Evolutionary conservation across 2,888 invertebrate genomes (phyloP).

Genomic region (Gnatocerus cornutus): DNA sequence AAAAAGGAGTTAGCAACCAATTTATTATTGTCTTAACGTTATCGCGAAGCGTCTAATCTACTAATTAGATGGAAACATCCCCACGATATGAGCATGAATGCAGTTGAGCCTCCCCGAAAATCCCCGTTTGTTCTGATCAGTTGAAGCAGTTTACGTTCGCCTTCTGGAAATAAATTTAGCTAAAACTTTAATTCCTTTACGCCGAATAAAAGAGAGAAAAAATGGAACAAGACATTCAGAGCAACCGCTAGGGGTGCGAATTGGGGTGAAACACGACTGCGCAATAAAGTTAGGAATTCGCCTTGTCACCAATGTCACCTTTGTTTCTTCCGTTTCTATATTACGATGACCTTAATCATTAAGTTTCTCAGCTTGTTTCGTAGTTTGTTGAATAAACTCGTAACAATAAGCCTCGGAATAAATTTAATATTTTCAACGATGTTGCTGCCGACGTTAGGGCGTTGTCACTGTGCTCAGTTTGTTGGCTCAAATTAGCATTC

Average conservation of each 20-base stretch:
- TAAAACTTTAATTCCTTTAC: constrained; percentile 24
- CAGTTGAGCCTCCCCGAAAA: not conserved
- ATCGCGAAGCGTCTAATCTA: too few relatives aligned
- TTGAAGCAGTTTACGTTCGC: not conserved
- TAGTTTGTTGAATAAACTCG: constrained; percentile 24
- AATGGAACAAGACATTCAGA: constrained; percentile 11
- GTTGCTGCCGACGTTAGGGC: constrained; percentile 4
- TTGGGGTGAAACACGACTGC: constrained; percentile 19
- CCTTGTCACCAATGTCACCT: constrained; percentile 25
- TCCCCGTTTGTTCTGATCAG: not conserved
- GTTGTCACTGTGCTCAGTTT: constrained; percentile 6
- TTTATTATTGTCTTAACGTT: too few relatives aligned
- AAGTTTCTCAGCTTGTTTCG: constrained; percentile 17
- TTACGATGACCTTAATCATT: constrained; percentile 37
- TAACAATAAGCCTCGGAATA: constrained; percentile 15
- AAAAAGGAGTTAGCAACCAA: too few relatives aligned
- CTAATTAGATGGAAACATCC: too few relatives aligned
- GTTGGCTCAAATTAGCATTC: constrained; percentile 25
- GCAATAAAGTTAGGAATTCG: constrained; percentile 20
- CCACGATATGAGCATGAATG: too few relatives aligned
- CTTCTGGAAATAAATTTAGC: constrained; percentile 11
- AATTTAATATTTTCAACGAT: constrained; percentile 26
- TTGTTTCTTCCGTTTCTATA: constrained; percentile 30
- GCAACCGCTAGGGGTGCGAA: constrained; percentile 8
- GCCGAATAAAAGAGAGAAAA: constrained; percentile 6